A percentile compares a stretch with the other conserved stretches of the same genome.
phyloP scores from a whole-genome alignment of 2,888 invertebrate genomes.

The Phyllotreta striolata region DNA sequence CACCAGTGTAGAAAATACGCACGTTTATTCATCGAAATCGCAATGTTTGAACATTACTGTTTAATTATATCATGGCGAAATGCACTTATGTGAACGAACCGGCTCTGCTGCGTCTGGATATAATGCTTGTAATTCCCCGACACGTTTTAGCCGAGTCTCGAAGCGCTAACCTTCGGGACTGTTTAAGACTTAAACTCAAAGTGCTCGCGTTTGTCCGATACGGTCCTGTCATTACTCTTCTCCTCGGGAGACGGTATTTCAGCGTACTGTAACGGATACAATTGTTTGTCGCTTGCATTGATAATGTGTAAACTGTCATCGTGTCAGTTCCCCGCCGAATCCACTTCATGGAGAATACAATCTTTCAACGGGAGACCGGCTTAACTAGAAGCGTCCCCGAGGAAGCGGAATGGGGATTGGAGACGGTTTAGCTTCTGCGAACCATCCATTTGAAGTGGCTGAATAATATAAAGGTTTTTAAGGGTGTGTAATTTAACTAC shows the following conservation, averaged over 20 bases:
- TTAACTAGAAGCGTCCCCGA: conserved; percentile 22
- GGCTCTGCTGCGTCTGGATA: too few relatives aligned
- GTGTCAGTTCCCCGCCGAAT: conserved; percentile 25
- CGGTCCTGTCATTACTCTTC: conserved; percentile 9
- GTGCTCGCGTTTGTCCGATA: conserved; percentile 2
- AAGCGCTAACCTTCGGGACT: too few relatives aligned
- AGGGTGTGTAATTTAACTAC: too few relatives aligned
- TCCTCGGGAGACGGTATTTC: conserved; percentile 10
- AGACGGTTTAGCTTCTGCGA: background rate
- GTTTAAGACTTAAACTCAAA: background rate
- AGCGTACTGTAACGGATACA: conserved; percentile 14
- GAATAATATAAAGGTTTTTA: too few relatives aligned
- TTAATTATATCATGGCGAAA: too few relatives aligned
- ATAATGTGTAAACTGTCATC: conserved; percentile 36
- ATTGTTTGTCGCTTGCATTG: conserved; percentile 36
- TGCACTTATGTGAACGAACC: too few relatives aligned
- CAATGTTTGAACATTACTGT: too few relatives aligned
- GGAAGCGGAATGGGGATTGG: background rate
- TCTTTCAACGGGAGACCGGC: conserved; percentile 23
- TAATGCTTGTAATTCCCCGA: too few relatives aligned
- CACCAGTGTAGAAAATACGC: too few relatives aligned
- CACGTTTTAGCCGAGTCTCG: too few relatives aligned
- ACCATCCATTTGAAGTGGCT: background rate
- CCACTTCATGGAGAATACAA: conserved; percentile 30
- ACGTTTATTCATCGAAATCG: too few relatives aligned